A percentile compares a stretch with the other conserved stretches of the same genome.
Conservation (phyloP, 1,140 invertebrate genomes). For the Ceratina calcarata region DNA sequence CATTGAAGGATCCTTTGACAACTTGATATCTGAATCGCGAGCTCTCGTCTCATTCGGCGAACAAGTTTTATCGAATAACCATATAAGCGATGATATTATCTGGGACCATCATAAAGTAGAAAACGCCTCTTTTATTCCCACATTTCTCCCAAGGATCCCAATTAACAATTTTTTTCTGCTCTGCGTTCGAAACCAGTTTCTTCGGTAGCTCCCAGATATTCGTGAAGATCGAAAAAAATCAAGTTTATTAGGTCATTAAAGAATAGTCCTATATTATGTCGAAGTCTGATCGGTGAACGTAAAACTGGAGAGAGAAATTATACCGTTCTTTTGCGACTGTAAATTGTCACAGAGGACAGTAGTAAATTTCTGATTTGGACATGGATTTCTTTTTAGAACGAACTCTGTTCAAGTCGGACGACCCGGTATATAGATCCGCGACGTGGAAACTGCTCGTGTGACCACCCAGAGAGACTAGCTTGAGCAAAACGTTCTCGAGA, state of each 20-base stretch:
- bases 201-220: not conserved
- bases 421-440: conserved; percentile 23
- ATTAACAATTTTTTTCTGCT: conserved; percentile 47
- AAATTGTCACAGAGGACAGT: too few relatives aligned
- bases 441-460: conserved; percentile 38
- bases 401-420: conserved; percentile 17
- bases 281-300: not conserved
- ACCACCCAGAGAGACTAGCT: conserved; percentile 42
- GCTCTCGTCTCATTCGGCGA: not conserved
- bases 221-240: not conserved
- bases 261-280: too few relatives aligned
- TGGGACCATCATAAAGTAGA: conserved; percentile 22
- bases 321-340: too few relatives aligned
- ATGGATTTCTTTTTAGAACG: not conserved
- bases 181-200: conserved; percentile 22
- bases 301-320: too few relatives aligned
- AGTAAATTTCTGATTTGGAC: not conserved
- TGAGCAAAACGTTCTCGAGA: conserved; percentile 39
- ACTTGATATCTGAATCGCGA: not conserved
- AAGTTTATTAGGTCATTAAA: not conserved
- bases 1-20: not conserved
- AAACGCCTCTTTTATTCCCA: conserved; percentile 19
- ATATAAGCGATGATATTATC: conserved; percentile 16
- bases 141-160: conserved; percentile 16
- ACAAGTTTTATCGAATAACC: conserved; percentile 32